Evolutionary conservation across 2,797 vertebrate species (phyloP).

Genomic region (Syngnathus rostellatus): DNA sequence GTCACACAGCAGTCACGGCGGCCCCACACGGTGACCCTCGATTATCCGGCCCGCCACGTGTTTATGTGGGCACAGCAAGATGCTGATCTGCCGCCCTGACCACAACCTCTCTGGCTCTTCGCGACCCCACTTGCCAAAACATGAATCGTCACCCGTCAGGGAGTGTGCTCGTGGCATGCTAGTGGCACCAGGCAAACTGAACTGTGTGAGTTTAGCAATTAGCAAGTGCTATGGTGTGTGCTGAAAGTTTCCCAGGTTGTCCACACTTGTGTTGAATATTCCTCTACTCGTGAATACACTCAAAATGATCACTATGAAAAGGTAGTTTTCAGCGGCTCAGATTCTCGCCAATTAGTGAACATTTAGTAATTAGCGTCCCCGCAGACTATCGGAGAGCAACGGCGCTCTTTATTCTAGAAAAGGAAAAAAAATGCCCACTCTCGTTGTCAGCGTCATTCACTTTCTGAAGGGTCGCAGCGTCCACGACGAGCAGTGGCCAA

Average conservation of each 20-base stretch:
- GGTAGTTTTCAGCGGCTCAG: no score
- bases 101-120: constrained; percentile 11
- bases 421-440: neutral
- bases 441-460: neutral
- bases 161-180: neutral
- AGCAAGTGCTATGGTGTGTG: neutral
- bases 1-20: neutral
- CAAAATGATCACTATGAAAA: neutral
- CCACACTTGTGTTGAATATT: neutral
- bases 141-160: constrained; percentile 4
- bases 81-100: constrained; percentile 26
- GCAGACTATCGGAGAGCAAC: no score
- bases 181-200: neutral
- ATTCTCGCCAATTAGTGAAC: no score
- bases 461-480: neutral
- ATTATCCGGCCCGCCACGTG: constrained; percentile 48
- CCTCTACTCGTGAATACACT: neutral
- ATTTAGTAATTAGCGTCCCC: no score
- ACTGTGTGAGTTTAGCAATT: neutral
- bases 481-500: neutral
- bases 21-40: constrained; percentile 40
- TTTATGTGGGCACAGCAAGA: constrained; percentile 42
- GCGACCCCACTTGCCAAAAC: constrained; percentile 18
- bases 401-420: no score
- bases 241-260: no score